Conservation (phyloP, 2,797 vertebrate genomes). For the Aselliscus stoliczkanus region DNA sequence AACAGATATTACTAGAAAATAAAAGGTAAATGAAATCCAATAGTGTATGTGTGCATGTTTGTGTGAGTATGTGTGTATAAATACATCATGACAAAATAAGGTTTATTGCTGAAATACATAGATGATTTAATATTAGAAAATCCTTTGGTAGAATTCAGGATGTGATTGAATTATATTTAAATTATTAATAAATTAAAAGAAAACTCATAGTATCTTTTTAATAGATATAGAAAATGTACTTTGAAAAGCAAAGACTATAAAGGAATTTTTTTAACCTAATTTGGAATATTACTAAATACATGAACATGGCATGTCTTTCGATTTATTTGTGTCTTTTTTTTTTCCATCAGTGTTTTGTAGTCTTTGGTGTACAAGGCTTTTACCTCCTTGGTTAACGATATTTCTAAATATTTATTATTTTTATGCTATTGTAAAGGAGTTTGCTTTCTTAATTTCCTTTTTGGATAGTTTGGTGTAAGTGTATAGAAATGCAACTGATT, state of each 20-base stretch:
- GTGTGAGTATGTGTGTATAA: too few species aligned
- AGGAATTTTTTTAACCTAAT: not conserved
- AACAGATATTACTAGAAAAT: not conserved
- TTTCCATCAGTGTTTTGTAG: not conserved
- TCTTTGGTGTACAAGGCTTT: not conserved
- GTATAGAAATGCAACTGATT: not conserved
- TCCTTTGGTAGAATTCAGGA: not conserved
- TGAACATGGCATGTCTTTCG: not conserved
- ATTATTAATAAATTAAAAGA: not conserved
- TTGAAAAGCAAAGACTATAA: not conserved
- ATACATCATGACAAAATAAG: not conserved
- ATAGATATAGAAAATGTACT: not conserved
- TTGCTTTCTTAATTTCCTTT: not conserved
- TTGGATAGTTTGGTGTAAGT: not conserved
- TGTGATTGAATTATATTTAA: not conserved
- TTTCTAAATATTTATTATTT: not conserved
- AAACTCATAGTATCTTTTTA: not conserved
- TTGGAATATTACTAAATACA: not conserved
- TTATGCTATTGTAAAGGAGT: not conserved
- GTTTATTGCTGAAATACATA: not conserved
- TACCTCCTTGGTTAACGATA: not conserved
- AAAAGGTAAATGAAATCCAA: not conserved
- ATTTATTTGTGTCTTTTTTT: not conserved
- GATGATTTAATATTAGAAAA: not conserved
- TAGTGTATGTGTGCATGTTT: not conserved